These are phyloP conservation scores for Emydoidea blandingii DNA, from an alignment of 2,797 vertebrate genomes.

Conservation along the genomic window DNA sequence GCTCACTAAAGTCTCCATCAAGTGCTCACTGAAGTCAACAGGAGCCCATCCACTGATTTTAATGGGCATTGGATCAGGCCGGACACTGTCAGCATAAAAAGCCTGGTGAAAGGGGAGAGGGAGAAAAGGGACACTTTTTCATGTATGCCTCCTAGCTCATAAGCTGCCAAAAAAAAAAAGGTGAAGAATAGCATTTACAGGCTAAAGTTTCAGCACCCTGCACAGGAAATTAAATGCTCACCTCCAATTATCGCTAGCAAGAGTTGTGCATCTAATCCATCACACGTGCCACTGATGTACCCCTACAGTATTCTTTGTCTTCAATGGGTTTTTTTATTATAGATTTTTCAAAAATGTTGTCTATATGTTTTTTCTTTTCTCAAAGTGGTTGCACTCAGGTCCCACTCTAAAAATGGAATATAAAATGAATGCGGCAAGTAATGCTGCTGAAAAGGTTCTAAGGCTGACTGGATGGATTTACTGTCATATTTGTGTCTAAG, in stretches of 20 bases:
- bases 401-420: not conserved
- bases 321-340: not conserved
- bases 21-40: not conserved
- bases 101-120: not conserved
- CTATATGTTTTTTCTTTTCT: not conserved
- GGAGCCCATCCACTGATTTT: not conserved
- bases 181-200: constrained; percentile 49
- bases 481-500: not conserved
- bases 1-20: not conserved
- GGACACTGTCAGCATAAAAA: not conserved
- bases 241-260: not conserved
- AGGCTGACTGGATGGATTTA: not conserved
- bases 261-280: too few relatives aligned
- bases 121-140: not conserved
- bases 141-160: not conserved
- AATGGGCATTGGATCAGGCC: not conserved
- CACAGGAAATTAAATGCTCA: not conserved
- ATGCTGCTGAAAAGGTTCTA: not conserved
- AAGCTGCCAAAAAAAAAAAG: not conserved
- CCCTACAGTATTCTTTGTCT: not conserved
- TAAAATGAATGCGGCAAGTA: not conserved
- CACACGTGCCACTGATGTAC: not conserved
- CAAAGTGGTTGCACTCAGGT: not conserved
- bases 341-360: not conserved
- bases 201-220: not conserved